Conservation (phyloP, 2,888 invertebrate genomes). For the Reticulitermes lucifugus region DNA sequence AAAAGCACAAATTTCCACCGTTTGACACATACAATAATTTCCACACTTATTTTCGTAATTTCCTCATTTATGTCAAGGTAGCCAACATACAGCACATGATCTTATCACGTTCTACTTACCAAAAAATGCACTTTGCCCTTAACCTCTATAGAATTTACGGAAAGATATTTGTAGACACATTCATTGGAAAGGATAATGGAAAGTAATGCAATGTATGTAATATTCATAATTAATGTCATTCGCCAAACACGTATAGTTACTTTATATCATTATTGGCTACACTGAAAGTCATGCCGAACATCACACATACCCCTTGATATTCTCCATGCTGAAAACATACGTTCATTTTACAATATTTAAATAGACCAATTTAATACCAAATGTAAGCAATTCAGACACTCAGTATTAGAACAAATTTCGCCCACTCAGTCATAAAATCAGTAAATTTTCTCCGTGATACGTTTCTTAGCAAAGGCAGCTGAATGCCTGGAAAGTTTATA, state of each 20-base stretch:
- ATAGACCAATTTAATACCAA: no score
- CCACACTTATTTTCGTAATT: slow-evolving; percentile 5
- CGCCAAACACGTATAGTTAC: no score
- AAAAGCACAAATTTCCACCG: not conserved
- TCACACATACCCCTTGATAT: not conserved
- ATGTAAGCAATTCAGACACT: no score
- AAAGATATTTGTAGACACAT: not conserved
- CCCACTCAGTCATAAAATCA: no score
- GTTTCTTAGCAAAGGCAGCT: no score
- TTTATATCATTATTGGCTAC: not conserved
- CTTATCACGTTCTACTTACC: not conserved
- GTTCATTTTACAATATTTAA: no score
- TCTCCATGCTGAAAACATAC: no score
- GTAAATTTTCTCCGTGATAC: no score
- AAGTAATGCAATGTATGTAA: not conserved
- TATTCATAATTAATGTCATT: not conserved
- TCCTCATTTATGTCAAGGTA: not conserved
- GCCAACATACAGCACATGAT: not conserved
- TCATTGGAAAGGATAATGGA: not conserved
- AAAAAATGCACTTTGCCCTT: not conserved
- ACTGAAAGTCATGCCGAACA: not conserved
- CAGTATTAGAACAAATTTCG: no score
- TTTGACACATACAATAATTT: not conserved
- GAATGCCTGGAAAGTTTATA: no score
- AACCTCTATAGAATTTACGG: not conserved